These are phyloP conservation scores for Sebastes reedi DNA, from an alignment of 2,797 vertebrate genomes.

Conservation along the genomic window DNA sequence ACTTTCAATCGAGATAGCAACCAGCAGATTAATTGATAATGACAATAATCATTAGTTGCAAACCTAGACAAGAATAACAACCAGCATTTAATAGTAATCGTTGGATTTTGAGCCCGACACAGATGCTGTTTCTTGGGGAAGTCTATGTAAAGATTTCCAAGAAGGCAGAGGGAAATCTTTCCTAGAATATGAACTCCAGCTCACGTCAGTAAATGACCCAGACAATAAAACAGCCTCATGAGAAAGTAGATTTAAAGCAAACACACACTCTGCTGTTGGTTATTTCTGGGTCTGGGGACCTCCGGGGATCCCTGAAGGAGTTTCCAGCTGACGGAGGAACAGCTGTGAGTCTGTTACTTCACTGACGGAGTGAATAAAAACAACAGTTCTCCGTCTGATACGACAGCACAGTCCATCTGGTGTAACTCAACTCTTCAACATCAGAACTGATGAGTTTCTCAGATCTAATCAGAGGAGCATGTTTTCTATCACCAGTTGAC, in stretches of 20 bases:
- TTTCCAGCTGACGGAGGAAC: conserved; percentile 14
- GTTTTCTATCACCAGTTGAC: too few species aligned
- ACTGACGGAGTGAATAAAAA: background rate
- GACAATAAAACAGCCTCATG: background rate
- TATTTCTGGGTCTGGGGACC: background rate
- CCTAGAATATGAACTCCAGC: background rate
- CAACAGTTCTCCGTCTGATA: background rate
- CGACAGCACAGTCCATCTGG: background rate
- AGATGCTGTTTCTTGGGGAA: too few species aligned
- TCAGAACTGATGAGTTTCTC: accelerated
- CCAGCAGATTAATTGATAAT: too few species aligned
- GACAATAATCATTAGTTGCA: too few species aligned
- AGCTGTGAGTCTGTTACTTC: conserved; percentile 6
- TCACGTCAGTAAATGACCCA: background rate
- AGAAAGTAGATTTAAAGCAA: background rate
- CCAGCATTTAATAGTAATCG: too few species aligned
- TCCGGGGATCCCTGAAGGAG: background rate
- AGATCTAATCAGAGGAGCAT: too few species aligned
- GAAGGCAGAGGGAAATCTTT: background rate
- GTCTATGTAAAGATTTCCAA: background rate
- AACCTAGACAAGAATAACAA: too few species aligned
- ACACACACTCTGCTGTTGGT: too few species aligned
- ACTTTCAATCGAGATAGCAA: too few species aligned
- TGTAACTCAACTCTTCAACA: background rate
- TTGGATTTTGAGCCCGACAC: too few species aligned